Percentiles rank a stretch among this genome's conserved stretches.
Evolutionary conservation across 1,140 invertebrate species (phyloP).

Genomic region (Metaphire vulgaris): DNA sequence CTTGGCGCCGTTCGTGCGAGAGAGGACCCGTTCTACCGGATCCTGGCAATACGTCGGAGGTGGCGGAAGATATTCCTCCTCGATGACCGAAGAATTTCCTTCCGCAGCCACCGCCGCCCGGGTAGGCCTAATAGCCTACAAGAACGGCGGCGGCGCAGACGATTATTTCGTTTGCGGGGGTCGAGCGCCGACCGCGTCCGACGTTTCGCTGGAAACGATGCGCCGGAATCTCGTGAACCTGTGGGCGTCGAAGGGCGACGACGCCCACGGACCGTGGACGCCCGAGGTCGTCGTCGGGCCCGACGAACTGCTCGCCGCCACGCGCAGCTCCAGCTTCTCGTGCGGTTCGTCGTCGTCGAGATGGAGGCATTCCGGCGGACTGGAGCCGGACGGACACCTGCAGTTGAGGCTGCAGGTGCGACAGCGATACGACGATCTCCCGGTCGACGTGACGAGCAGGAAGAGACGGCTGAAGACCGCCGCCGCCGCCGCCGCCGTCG

Average conservation of each 20-base stretch:
- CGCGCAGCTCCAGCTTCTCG: neutral
- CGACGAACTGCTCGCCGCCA: neutral
- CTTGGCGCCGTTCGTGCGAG: no score
- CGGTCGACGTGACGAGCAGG: neutral
- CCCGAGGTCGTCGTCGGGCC: no score
- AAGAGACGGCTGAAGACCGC: neutral
- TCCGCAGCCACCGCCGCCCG: neutral
- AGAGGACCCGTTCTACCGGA: neutral
- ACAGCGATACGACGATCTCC: neutral
- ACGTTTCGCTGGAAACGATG: neutral
- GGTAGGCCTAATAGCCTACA: no score
- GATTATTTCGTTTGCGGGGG: no score
- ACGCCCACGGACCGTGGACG: neutral
- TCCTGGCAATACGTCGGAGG: neutral
- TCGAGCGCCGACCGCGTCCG: neutral
- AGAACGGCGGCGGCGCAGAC: no score
- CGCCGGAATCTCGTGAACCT: neutral
- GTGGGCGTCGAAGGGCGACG: neutral
- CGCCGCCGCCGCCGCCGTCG: no score
- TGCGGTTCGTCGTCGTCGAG: no score
- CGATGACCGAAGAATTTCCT: neutral
- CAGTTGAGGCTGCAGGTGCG: neutral
- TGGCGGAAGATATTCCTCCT: neutral
- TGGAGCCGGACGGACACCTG: neutral
- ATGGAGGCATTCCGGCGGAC: neutral